Conservation (phyloP, 2,113 vertebrate genomes). For the Colossoma macropomum region DNA sequence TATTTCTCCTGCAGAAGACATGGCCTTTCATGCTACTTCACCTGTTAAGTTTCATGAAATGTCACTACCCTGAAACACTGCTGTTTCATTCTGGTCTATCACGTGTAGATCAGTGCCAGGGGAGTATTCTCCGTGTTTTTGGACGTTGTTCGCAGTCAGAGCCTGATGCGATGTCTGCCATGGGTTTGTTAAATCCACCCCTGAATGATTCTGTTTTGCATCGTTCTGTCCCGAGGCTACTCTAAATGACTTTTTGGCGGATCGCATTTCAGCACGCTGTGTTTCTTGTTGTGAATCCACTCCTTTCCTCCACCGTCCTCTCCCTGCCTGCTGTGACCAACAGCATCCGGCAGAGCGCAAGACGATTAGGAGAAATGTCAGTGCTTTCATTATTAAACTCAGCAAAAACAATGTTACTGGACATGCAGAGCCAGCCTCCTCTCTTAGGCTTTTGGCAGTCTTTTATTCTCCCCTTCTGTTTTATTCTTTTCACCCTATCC, state of each 20-base stretch:
- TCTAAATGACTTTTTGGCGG: constrained; percentile 63
- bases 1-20: neutral
- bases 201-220: constrained; percentile 56
- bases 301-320: neutral
- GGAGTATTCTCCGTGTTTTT: neutral
- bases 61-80: neutral
- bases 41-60: constrained; percentile 8
- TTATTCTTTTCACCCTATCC: neutral
- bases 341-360: constrained; percentile 57
- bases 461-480: neutral
- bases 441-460: neutral
- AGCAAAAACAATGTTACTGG: neutral
- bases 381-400: constrained; percentile 71
- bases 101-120: neutral
- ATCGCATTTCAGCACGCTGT: constrained; percentile 68
- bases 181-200: constrained; percentile 52
- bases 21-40: neutral
- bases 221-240: constrained; percentile 51
- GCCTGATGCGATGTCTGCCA: neutral
- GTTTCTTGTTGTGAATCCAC: constrained; percentile 65
- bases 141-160: neutral
- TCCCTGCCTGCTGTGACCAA: constrained; percentile 63
- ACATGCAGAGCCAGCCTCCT: constrained; percentile 3
- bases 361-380: constrained; percentile 76
- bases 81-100: neutral